Evolutionary conservation across 2,113 vertebrate genomes (phyloP), one percentile per base, ranked within the genome.

Genomic region (Sarotherodon lohbergeri): DNA sequence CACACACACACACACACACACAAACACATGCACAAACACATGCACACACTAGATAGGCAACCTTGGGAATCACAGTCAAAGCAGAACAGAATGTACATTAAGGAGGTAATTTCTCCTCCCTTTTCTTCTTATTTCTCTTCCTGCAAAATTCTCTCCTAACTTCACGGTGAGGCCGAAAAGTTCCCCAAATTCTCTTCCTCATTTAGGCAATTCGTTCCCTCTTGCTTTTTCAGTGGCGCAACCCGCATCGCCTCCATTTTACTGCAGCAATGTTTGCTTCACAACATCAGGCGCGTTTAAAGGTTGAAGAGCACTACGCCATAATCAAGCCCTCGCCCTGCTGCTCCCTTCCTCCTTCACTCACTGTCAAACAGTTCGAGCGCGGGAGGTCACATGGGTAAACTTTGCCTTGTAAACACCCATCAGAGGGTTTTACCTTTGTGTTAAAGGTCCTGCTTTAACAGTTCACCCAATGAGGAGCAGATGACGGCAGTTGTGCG

Each of bases 21-120:
- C 82, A 48, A 24, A 89, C 82, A 86, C 68, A 88, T 2, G 29
- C 29, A 34, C 59, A 63, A 4, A 36, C 59, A 36, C 84, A 82
- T 73, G 66, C 82, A 88, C 86, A 78, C 80, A 87, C 66, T 29
- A 89, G 73, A 90, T 86, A 92, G 81, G 82, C 93, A 94, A 92
- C 95, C 95, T 95, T 94, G 95, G 88, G 91, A 93, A 94, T 94
- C 83, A 79, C 90, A 92, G 93, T 56, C 91, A 93, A 94, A 92
- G 93, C 89, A 95, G 96, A 95, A 95, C 94, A 95, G 94, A 96
- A 94, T 95, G 93, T 96, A 91, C 94, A 89, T 92, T 91, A 93
- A 93, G 90, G 91, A 96, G 93, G 93, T 85, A 81, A 57, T 91
- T 82, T 93, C 88, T 91, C 87, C 82, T 92, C 80, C 71, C 80